These are phyloP conservation scores for Odobenus rosmarus DNA, from an alignment of 2,113 vertebrate genomes.

Conservation along the genomic window DNA sequence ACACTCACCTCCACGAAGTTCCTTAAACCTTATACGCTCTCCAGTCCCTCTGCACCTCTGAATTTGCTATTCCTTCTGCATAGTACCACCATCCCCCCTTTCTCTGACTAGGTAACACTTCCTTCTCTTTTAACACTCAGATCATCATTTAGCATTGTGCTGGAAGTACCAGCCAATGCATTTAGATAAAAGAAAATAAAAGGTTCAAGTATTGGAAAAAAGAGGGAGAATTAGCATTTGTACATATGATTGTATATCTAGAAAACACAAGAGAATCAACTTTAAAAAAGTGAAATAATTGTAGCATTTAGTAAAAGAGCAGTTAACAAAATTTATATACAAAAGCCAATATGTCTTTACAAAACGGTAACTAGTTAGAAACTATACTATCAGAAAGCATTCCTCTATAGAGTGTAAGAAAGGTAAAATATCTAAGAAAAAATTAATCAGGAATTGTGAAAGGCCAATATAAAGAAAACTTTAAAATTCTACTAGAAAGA, in stretches of 20 bases:
- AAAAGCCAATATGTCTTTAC: constrained; percentile 10
- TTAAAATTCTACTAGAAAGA: background rate
- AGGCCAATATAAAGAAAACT: background rate
- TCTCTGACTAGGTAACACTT: background rate
- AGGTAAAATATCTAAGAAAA: constrained; percentile 3
- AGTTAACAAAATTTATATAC: background rate
- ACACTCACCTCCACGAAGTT: background rate
- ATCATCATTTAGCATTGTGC: background rate
- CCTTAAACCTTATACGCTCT: background rate
- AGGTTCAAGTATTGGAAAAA: background rate
- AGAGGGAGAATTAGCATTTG: background rate
- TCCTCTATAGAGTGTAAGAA: background rate
- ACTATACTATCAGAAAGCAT: background rate
- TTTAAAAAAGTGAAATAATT: background rate
- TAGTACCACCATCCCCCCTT: background rate
- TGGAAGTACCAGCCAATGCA: background rate
- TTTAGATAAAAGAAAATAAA: background rate
- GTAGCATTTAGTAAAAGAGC: background rate
- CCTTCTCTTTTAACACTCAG: background rate
- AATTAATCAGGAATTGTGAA: background rate
- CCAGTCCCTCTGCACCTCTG: background rate
- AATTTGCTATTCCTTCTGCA: background rate
- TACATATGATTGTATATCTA: background rate
- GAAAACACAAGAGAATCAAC: background rate
- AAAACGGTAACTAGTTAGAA: background rate